A percentile compares a stretch with the other conserved stretches of the same genome.
These are phyloP conservation scores for Champsocephalus gunnari DNA, from an alignment of 2,797 vertebrate genomes.

Conservation along the genomic window DNA sequence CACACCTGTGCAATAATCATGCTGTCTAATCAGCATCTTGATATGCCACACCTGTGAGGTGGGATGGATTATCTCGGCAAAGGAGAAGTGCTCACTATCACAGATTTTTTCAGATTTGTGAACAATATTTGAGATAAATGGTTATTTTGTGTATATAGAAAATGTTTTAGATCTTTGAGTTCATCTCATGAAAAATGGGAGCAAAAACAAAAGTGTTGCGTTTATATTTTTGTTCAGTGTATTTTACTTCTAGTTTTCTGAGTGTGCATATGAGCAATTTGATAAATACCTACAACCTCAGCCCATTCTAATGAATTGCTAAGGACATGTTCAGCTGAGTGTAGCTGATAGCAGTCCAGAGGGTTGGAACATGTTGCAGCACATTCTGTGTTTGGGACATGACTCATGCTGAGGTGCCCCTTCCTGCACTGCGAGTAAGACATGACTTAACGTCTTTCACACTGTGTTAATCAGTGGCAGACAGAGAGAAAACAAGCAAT, in stretches of 20 bases:
- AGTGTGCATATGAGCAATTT: background rate
- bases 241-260: conserved; percentile 8
- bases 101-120: too few relatives aligned
- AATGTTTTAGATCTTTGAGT: too few relatives aligned
- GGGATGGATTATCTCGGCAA: too few relatives aligned
- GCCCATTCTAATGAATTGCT: background rate
- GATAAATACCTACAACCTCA: background rate
- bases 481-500: conserved; percentile 13
- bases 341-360: conserved; percentile 23
- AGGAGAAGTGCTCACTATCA: too few relatives aligned
- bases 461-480: conserved; percentile 27
- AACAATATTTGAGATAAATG: too few relatives aligned
- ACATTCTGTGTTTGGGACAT: conserved; percentile 28
- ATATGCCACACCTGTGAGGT: too few relatives aligned
- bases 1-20: too few relatives aligned
- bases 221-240: too few relatives aligned
- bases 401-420: conserved; percentile 35
- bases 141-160: too few relatives aligned
- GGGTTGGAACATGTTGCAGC: conserved; percentile 24
- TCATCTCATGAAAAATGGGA: too few relatives aligned
- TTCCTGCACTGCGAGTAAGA: conserved; percentile 19
- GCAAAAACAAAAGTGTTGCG: too few relatives aligned
- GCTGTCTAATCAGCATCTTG: too few relatives aligned
- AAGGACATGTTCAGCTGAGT: conserved; percentile 5
- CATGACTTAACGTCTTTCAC: conserved; percentile 11